A percentile compares a stretch with the other conserved stretches of the same genome.
Conservation (phyloP, 2,113 vertebrate species). For the Ceuthmochares aereus region DNA sequence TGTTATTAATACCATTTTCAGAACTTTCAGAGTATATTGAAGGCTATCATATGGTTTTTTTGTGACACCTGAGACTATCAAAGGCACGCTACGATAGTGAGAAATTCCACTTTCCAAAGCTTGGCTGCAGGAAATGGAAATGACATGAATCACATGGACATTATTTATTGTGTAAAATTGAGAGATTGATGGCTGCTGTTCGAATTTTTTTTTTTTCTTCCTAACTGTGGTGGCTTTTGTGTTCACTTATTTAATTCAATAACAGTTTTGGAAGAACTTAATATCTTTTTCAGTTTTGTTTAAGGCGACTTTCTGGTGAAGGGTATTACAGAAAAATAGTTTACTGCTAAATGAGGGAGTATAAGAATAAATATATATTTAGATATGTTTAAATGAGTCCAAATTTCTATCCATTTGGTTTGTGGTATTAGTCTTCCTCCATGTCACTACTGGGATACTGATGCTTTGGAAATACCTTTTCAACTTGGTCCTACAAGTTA, state of each 20-base stretch:
- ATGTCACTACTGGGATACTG: background rate
- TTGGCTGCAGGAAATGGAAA: background rate
- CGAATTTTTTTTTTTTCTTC: background rate
- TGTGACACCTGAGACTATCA: background rate
- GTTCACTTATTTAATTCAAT: background rate
- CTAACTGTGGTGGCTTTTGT: background rate
- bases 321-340: background rate
- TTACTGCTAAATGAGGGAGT: background rate
- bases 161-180: background rate
- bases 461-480: background rate
- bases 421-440: background rate
- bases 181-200: background rate
- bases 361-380: background rate
- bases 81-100: background rate
- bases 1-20: background rate
- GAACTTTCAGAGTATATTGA: background rate
- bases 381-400: background rate
- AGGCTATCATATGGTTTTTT: rapidly evolving
- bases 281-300: background rate
- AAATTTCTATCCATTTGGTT: background rate
- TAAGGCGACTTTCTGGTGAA: background rate
- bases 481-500: background rate
- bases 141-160: background rate
- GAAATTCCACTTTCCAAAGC: background rate
- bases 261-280: background rate